phyloP scores from a whole-genome alignment of 37 sponge, comb jelly and placozoan species.

The Spongia lamella region DNA sequence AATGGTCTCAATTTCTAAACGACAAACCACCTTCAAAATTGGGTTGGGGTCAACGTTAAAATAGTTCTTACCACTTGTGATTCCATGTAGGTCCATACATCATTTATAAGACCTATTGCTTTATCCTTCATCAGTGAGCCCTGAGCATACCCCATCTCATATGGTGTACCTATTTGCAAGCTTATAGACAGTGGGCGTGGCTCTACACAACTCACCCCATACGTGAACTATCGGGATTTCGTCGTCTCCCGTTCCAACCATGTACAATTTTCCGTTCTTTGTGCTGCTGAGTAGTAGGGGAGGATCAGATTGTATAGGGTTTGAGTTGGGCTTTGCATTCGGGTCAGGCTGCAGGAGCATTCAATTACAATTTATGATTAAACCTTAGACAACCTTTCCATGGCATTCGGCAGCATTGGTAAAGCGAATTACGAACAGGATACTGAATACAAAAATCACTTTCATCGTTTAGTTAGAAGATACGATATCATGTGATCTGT shows the following conservation, averaged over 20 bases:
- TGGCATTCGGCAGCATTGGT: constrained; percentile 63
- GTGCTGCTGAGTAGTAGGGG: constrained; percentile 59
- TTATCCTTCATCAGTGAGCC: constrained; percentile 59
- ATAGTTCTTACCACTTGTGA: constrained; percentile 77
- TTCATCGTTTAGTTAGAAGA: too few relatives aligned
- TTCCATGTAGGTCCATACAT: constrained; percentile 82
- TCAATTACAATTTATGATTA: too few relatives aligned
- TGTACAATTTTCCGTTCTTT: constrained; percentile 77
- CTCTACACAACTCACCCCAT: constrained; percentile 65
- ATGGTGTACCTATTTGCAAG: constrained; percentile 58
- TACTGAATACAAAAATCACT: not conserved
- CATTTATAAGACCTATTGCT: constrained; percentile 57
- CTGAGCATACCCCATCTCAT: constrained; percentile 91
- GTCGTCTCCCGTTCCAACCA: constrained; percentile 75
- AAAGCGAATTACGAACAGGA: not conserved
- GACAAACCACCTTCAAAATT: too few relatives aligned
- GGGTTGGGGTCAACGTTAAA: too few relatives aligned
- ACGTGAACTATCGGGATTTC: constrained; percentile 69
- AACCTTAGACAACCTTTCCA: constrained; percentile 47
- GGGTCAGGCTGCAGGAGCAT: constrained; percentile 65
- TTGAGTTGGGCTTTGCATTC: constrained; percentile 76
- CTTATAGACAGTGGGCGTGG: not conserved
- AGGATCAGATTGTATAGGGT: constrained; percentile 62
- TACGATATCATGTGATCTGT: too few relatives aligned
- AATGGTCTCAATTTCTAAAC: too few relatives aligned